Conservation (phyloP, 2,797 vertebrate genomes). For the Phrynocephalus guinanensis region DNA sequence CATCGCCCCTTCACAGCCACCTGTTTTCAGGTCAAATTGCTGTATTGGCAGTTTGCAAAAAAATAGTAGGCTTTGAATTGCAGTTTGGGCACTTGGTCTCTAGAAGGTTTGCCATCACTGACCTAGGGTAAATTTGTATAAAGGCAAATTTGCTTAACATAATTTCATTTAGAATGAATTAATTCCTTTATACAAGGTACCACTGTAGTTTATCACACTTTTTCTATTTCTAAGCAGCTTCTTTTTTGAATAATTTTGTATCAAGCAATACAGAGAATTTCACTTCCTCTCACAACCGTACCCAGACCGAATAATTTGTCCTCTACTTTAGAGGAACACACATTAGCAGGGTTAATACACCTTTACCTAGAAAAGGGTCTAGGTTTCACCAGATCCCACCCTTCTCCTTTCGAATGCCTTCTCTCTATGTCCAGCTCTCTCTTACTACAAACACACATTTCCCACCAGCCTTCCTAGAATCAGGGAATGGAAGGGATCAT, state of each 20-base stretch:
- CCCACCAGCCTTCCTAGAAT: neutral
- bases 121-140: no score
- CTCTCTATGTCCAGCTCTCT: neutral
- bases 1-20: no score
- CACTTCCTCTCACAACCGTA: neutral
- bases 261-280: neutral
- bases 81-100: no score
- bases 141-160: no score
- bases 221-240: neutral
- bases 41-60: no score
- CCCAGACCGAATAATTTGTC: neutral
- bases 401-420: neutral
- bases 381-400: neutral
- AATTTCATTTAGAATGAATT: no score
- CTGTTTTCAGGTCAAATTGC: no score
- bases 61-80: no score
- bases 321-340: neutral
- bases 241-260: neutral
- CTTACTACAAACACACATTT: neutral
- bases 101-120: no score
- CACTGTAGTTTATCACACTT: no score
- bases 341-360: neutral
- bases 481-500: neutral
- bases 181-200: no score
- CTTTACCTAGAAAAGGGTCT: neutral